Evolutionary conservation across 2,888 invertebrate genomes (phyloP), one percentile per base, ranked within the genome.

Genomic region (Dendrolimus pini): DNA sequence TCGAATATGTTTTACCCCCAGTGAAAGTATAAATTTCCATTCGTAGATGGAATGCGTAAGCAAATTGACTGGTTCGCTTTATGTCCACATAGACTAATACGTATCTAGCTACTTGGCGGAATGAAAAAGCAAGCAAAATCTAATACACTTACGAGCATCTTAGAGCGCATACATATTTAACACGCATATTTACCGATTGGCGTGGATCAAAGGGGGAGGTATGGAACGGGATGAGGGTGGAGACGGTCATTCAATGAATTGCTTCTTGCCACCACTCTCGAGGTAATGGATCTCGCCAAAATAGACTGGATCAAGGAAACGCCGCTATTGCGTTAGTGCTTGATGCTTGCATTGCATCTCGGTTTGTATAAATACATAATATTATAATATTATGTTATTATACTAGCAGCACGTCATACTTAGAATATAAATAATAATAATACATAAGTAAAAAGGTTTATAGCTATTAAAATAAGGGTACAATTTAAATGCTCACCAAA

Each of bases 181-280:
- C 89, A 88, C 89, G 89, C 89, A 90, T 89, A 89, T 90, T 89
- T 89, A 88, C 89, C 87, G 88, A 90, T 89, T 86, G 89, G 89
- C 80, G 82, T 78, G 88, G 88, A 87, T 86, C 85, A 79, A 74
- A 71, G 77, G 79, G 79, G 72, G 76, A 66, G 60, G 70, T 68
- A 62, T 63, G 75, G 71, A 70, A 70, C 65, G 73, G 69, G 59
- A 65, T 59, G 67, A 78, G 80, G 78, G 79, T 75, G 81, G 79
- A 80, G 85, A 82, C 83, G 91, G 91, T 91, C 91, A 91, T 91
- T 91, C 91, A 89, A 91, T 90, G 91, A 90, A 91, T 91, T 91
- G 91, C 91, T 91, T 90, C 91, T 89, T 88, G 90, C 89, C 83
- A 80, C 83, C 85, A 85, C 88, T 86, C 86, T 81, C 82, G 75